phyloP scores from a whole-genome alignment of 2,113 vertebrate genomes.

The Aptenodytes forsteri region DNA sequence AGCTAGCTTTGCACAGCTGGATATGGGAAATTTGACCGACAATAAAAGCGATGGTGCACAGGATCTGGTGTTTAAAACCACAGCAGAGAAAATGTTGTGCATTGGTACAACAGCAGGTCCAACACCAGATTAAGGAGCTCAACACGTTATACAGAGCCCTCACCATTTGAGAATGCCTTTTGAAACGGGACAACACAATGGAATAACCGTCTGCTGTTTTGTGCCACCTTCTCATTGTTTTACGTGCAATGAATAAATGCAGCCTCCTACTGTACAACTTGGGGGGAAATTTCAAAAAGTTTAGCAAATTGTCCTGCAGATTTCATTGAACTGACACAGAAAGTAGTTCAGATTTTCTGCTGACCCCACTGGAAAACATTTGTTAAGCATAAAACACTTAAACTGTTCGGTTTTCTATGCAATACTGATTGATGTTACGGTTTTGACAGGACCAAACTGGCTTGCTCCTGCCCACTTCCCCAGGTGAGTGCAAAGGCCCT shows the following conservation, averaged over 20 bases:
- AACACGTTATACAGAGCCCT: neutral
- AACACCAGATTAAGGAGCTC: neutral
- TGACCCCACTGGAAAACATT: neutral
- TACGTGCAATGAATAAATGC: neutral
- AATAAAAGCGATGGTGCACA: neutral
- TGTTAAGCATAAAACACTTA: neutral
- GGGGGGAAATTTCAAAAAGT: neutral
- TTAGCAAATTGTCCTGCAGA: neutral
- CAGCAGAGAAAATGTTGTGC: neutral
- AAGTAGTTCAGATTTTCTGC: neutral
- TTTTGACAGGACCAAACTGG: constrained; percentile 31
- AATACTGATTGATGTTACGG: neutral
- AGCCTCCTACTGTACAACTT: neutral
- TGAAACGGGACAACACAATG: neutral
- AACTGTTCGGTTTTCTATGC: neutral
- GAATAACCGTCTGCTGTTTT: neutral
- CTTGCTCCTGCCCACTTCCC: neutral
- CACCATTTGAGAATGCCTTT: neutral
- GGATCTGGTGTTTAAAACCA: neutral
- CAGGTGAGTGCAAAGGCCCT: too few species aligned
- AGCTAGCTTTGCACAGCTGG: neutral
- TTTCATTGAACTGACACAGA: neutral
- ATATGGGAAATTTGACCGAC: neutral
- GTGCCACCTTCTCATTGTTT: neutral
- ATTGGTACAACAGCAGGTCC: neutral